These are phyloP conservation scores for Noctua janthe DNA, from an alignment of 2,888 invertebrate species.

Conservation along the genomic window DNA sequence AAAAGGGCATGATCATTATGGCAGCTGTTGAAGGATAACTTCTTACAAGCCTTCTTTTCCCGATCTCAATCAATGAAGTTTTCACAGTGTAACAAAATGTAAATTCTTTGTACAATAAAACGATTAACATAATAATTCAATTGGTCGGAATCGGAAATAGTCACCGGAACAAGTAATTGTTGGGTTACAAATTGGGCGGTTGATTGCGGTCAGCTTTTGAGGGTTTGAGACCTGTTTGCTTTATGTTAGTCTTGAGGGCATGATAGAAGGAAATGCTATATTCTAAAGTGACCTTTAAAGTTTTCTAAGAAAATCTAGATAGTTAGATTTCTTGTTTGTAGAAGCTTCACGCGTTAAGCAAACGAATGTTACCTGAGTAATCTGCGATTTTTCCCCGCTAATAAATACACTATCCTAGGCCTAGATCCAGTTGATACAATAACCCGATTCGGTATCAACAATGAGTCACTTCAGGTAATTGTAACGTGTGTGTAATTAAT, in stretches of 20 bases:
- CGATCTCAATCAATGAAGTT: not conserved
- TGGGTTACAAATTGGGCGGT: slow-evolving; percentile 40
- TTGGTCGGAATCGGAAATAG: slow-evolving; percentile 35
- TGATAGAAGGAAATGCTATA: not conserved
- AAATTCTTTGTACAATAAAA: slow-evolving; percentile 22
- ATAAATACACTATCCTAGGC: not conserved
- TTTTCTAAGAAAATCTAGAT: not conserved
- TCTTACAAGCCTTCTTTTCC: not conserved
- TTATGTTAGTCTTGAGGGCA: not conserved
- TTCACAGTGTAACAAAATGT: slow-evolving; percentile 11
- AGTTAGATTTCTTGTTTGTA: no score
- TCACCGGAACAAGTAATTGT: slow-evolving; percentile 44
- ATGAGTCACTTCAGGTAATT: slow-evolving; percentile 69
- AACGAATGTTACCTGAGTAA: not conserved
- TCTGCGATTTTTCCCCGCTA: not conserved
- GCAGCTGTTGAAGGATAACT: not conserved
- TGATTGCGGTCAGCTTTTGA: slow-evolving; percentile 3
- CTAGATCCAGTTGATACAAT: slow-evolving; percentile 23
- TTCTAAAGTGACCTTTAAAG: not conserved
- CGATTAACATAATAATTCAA: slow-evolving; percentile 3
- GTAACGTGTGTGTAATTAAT: slow-evolving; percentile 71
- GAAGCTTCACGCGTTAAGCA: not conserved
- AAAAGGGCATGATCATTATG: not conserved
- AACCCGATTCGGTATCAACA: slow-evolving; percentile 58
- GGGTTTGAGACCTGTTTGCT: not conserved